Percentiles rank a stretch among this genome's conserved stretches.
These are phyloP conservation scores for Podilymbus podiceps DNA, from an alignment of 2,113 vertebrate genomes.

Conservation along the genomic window DNA sequence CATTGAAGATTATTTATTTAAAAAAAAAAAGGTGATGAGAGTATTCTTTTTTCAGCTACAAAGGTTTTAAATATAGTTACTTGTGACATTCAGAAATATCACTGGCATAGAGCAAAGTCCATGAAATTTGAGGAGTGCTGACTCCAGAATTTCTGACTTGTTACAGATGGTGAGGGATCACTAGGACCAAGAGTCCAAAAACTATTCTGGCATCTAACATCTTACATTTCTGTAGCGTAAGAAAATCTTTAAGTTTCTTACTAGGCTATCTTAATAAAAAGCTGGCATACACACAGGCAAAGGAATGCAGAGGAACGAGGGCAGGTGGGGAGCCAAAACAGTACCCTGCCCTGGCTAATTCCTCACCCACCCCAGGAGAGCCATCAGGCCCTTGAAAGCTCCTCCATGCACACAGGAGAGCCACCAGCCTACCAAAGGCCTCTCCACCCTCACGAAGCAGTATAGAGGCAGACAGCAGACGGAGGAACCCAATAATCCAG, in stretches of 20 bases:
- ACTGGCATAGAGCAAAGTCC: background rate
- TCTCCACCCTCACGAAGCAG: fast-evolving
- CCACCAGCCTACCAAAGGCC: background rate
- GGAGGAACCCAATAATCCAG: background rate
- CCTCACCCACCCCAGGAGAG: background rate
- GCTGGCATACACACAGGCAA: background rate
- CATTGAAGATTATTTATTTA: background rate
- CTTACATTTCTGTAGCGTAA: background rate
- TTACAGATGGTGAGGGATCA: background rate
- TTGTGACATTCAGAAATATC: background rate
- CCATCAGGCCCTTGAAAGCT: background rate
- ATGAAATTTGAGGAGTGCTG: background rate
- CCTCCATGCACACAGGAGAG: background rate
- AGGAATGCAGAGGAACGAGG: background rate
- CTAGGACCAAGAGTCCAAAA: background rate
- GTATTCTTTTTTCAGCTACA: background rate
- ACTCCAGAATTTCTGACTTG: background rate
- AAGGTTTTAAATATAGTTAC: background rate
- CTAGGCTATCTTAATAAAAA: background rate
- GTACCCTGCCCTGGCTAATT: background rate
- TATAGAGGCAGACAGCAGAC: background rate
- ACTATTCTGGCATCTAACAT: background rate
- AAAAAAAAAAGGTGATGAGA: background rate
- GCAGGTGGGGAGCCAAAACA: background rate
- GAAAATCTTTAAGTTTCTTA: background rate